These are phyloP conservation scores for Epinotia nisella DNA, from an alignment of 2,888 invertebrate genomes.

Conservation along the genomic window DNA sequence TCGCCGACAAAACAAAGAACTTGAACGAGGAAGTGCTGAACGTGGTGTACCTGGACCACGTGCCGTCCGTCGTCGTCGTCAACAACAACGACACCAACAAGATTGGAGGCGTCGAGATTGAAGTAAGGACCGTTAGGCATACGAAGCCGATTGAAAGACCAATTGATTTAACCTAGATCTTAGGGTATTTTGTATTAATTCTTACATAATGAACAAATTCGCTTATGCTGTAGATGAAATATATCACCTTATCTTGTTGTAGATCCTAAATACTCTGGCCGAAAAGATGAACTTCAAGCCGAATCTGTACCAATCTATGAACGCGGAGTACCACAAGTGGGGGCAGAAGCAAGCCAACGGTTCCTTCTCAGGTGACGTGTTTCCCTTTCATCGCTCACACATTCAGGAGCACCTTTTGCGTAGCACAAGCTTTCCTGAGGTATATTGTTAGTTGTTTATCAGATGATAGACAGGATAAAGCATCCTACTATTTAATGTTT, in stretches of 20 bases:
- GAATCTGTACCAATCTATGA: constrained; percentile 86
- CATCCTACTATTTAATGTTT: too few species aligned
- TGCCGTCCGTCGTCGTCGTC: constrained; percentile 86
- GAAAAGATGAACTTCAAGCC: constrained; percentile 89
- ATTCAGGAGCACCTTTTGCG: neutral
- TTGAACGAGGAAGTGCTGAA: constrained; percentile 85
- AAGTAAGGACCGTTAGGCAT: constrained; percentile 72
- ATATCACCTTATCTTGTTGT: constrained; percentile 19
- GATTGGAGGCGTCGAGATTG: constrained; percentile 88
- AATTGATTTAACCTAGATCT: too few species aligned
- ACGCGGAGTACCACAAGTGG: constrained; percentile 87
- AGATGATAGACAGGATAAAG: too few species aligned
- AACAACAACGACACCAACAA: constrained; percentile 69
- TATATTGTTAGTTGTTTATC: too few species aligned
- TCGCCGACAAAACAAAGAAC: constrained; percentile 85
- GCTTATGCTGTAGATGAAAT: too few species aligned
- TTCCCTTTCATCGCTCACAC: neutral
- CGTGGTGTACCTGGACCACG: constrained; percentile 87
- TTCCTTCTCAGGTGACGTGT: constrained; percentile 84
- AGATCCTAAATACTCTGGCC: constrained; percentile 88
- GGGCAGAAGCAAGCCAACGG: constrained; percentile 87
- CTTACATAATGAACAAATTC: too few species aligned
- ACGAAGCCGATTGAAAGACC: neutral
- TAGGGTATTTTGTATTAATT: too few species aligned
- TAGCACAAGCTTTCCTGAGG: too few species aligned